Conservation (phyloP, 2,797 vertebrate genomes). For the Octomys mimax region DNA sequence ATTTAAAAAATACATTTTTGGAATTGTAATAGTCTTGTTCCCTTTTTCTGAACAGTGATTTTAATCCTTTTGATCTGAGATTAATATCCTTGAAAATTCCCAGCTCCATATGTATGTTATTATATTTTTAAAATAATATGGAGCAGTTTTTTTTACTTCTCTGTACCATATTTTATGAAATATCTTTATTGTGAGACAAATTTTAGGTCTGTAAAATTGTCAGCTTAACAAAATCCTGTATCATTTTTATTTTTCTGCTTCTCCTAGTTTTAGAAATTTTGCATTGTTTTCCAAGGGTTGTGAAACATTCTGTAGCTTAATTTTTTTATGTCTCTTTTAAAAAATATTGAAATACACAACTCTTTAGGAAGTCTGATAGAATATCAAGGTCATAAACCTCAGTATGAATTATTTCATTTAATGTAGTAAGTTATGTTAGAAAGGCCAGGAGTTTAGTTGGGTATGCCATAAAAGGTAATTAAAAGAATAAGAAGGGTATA, state of each 20-base stretch:
- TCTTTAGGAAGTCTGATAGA: constrained; percentile 57
- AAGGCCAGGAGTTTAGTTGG: constrained; percentile 47
- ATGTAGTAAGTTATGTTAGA: constrained; percentile 17
- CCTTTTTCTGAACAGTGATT: constrained; percentile 26
- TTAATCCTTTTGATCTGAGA: constrained; percentile 21
- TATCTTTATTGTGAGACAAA: constrained; percentile 6
- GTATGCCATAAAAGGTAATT: constrained; percentile 68
- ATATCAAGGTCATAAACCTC: constrained; percentile 60
- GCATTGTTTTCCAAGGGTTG: constrained; percentile 7
- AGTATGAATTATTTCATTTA: constrained; percentile 53
- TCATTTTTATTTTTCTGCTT: constrained; percentile 42
- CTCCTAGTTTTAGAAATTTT: constrained; percentile 50
- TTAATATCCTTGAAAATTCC: constrained; percentile 45
- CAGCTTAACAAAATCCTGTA: constrained; percentile 14
- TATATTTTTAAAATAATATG: constrained; percentile 37
- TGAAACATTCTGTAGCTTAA: background rate
- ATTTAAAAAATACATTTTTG: constrained; percentile 37
- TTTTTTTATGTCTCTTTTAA: constrained; percentile 15
- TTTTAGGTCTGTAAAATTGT: constrained; percentile 3
- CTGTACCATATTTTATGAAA: background rate
- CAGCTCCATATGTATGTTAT: background rate
- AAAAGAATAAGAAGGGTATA: constrained; percentile 47
- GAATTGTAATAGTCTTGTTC: background rate
- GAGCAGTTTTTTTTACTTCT: constrained; percentile 23
- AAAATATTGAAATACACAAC: constrained; percentile 45